Conservation (phyloP, 2,797 vertebrate genomes). For the Cossypha heuglini region DNA sequence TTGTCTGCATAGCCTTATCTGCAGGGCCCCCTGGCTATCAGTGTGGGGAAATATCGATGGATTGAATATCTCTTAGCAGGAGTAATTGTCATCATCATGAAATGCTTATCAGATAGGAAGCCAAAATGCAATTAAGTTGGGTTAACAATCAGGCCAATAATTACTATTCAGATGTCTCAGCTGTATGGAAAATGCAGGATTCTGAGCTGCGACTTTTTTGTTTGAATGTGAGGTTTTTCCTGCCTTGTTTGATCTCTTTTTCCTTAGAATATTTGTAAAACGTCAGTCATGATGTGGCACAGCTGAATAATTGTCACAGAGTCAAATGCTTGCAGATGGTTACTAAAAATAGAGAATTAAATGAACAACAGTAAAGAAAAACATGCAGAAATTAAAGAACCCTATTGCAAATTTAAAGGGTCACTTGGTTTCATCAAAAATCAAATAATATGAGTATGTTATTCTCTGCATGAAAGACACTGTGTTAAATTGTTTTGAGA, state of each 20-base stretch:
- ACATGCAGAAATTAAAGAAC: conserved; percentile 79
- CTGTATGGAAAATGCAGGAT: conserved; percentile 73
- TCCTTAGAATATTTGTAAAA: conserved; percentile 72
- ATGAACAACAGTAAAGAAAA: conserved; percentile 79
- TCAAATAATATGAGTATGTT: conserved; percentile 79
- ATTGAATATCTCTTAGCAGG: conserved; percentile 57
- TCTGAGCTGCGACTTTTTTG: conserved; percentile 70
- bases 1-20: conserved; percentile 49
- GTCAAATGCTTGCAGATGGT: conserved; percentile 81
- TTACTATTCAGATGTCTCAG: conserved; percentile 75
- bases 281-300: conserved; percentile 74
- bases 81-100: conserved; percentile 70
- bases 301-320: conserved; percentile 79
- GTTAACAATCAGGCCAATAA: conserved; percentile 75
- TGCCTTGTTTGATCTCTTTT: conserved; percentile 50
- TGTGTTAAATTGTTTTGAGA: conserved; percentile 78
- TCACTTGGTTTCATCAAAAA: conserved; percentile 81
- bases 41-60: conserved; percentile 64
- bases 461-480: conserved; percentile 74
- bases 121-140: conserved; percentile 76
- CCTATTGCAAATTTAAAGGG: conserved; percentile 77
- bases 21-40: conserved; percentile 48
- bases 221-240: conserved; percentile 48
- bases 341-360: conserved; percentile 81
- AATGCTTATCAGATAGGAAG: conserved; percentile 72